phyloP scores from a whole-genome alignment of 2,888 invertebrate genomes.

The Diaperis boleti region DNA sequence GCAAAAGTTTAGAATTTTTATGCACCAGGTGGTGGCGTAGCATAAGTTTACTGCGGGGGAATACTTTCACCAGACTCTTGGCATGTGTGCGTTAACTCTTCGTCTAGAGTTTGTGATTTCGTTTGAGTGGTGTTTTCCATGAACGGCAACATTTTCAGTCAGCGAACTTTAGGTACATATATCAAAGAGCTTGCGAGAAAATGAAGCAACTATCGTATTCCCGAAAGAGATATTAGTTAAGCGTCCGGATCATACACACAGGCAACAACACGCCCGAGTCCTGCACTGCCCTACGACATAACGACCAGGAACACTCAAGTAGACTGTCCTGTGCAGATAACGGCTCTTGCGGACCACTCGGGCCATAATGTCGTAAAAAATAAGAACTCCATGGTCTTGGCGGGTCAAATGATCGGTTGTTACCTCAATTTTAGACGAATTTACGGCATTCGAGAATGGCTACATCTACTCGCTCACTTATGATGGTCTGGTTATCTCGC shows the following conservation, averaged over 20 bases:
- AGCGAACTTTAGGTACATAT: constrained; percentile 29
- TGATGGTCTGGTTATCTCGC: constrained; percentile 38
- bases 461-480: constrained; percentile 30
- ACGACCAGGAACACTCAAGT: constrained; percentile 51
- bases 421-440: constrained; percentile 39
- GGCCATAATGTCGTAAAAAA: constrained; percentile 61
- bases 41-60: constrained; percentile 1
- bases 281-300: constrained; percentile 54
- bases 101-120: constrained; percentile 10
- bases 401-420: constrained; percentile 25
- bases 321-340: constrained; percentile 53
- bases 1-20: constrained; percentile 8
- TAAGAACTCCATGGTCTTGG: constrained; percentile 49
- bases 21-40: constrained; percentile 12
- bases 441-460: constrained; percentile 33
- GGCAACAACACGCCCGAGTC: constrained; percentile 48
- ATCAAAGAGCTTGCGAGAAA: constrained; percentile 34
- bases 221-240: constrained; percentile 57
- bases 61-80: constrained; percentile 3
- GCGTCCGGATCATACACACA: constrained; percentile 54
- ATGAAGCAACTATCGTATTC: constrained; percentile 48
- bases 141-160: constrained; percentile 24
- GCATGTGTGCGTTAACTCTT: constrained; percentile 15
- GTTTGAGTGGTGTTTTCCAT: constrained; percentile 23
- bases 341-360: constrained; percentile 49